phyloP scores from a whole-genome alignment of 2,888 invertebrate genomes.

The Mythimna pallens region DNA sequence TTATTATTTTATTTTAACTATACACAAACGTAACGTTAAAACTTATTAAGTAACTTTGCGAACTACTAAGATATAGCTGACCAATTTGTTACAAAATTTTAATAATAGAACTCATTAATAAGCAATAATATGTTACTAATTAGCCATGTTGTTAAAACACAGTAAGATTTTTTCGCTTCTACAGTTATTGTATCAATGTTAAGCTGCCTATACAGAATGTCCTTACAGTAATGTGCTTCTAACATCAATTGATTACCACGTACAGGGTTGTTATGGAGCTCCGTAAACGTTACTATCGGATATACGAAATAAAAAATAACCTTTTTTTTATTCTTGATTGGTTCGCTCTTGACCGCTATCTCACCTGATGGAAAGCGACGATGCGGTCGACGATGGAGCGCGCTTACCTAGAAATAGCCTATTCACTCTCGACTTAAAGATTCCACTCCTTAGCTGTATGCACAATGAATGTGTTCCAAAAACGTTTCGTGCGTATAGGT shows the following conservation, averaged over 20 bases:
- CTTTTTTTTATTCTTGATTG: no score
- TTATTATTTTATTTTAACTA: constrained; percentile 63
- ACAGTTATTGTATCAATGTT: constrained; percentile 10
- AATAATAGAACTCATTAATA: constrained; percentile 52
- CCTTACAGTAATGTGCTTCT: not conserved
- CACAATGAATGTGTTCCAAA: no score
- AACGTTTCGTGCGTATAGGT: no score
- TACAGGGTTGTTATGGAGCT: no score
- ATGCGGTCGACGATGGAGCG: no score
- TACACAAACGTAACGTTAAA: constrained; percentile 55
- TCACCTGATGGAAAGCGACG: no score
- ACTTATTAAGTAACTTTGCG: constrained; percentile 47
- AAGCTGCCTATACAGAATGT: constrained; percentile 5
- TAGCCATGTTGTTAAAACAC: constrained; percentile 50
- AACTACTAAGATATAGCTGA: constrained; percentile 50
- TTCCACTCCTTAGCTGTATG: no score
- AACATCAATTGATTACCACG: not conserved
- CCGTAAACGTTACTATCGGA: no score
- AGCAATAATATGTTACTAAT: constrained; percentile 62
- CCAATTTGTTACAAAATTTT: constrained; percentile 65
- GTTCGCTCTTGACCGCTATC: no score
- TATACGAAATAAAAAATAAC: no score
- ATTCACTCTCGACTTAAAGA: no score
- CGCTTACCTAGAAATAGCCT: no score
- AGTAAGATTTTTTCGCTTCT: constrained; percentile 37